phyloP scores from a whole-genome alignment of 2,797 vertebrate genomes.

The Anomalospiza imberbis region DNA sequence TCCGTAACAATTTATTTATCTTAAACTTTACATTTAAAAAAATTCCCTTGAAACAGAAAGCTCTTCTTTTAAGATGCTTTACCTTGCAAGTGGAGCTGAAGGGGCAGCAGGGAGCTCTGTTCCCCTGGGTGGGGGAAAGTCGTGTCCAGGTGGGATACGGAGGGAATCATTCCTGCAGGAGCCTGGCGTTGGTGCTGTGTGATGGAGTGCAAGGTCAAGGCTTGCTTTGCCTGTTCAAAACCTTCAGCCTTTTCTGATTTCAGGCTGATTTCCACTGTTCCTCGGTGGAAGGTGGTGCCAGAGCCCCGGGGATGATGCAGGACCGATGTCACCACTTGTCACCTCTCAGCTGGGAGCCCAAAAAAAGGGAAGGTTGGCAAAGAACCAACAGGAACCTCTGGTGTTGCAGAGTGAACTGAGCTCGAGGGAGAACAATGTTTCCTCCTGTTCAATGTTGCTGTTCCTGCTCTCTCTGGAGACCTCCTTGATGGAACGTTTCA shows the following conservation, averaged over 20 bases:
- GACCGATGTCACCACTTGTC: not conserved
- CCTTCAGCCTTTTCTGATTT: not conserved
- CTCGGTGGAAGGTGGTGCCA: not conserved
- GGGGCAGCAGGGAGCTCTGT: not conserved
- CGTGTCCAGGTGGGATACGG: accelerated
- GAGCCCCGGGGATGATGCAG: accelerated
- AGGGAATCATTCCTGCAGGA: not conserved
- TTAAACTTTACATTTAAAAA: not conserved
- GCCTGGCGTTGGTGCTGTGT: accelerated
- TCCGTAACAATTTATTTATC: not conserved
- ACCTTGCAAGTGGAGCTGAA: not conserved
- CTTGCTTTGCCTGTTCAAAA: not conserved
- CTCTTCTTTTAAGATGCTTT: not conserved
- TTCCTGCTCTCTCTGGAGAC: accelerated
- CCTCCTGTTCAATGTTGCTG: not conserved
- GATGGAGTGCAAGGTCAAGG: not conserved
- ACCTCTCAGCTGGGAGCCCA: not conserved
- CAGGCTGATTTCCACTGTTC: not conserved
- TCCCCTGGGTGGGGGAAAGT: not conserved
- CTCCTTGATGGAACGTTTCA: not conserved
- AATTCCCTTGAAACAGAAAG: not conserved
- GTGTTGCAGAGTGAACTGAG: not conserved
- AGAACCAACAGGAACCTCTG: not conserved
- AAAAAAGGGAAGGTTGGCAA: not conserved
- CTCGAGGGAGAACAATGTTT: not conserved